Evolutionary conservation across 2,888 invertebrate genomes (phyloP), one percentile per base, ranked within the genome.

Genomic region (Diarsia brunnea): DNA sequence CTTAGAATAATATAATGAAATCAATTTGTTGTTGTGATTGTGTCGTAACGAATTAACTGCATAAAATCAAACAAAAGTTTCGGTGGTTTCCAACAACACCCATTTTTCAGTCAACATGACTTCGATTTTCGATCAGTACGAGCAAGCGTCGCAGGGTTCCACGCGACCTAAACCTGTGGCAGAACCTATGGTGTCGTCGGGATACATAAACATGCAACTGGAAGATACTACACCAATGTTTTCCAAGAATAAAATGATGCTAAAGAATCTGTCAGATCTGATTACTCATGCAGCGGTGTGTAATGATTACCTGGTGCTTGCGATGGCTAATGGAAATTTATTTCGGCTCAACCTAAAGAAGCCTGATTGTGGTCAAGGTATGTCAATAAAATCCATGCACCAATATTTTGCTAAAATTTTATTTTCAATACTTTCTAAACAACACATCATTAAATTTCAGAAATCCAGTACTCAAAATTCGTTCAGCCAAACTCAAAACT

Each of bases 161-260:
- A 94, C 95, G 84, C 92, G 94, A 4, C 89, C 92, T n/a, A 94
- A 93, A 69, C 92, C 93, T 49, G 90, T 91, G n/a, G 80, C 93
- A 0, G 95, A 95, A 79, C 93, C 95, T 21, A 95, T 96, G 94
- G 95, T 96, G 10, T 96, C 95, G 12, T 97, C 97, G 4, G 97
- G 97, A 4, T 97, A 97, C 84, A 96, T 97, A 64, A 97, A 94
- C 78, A 96, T 97, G 94, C 95, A 96, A 73, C 91, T 97, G 31
- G 97, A 98, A 88, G 98, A 98, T 88, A 98, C 98, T 84, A 97
- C 97, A 27, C 98, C 99, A 14, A 99, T 99, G 93, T 99, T 99
- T 93, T 98, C 97, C 51, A 99, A 98, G 93, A 98, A 98, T 84
- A 98, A 98, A 93, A 98, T 98, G 94, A 98, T 98, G 88, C 97